Conservation (phyloP, 2,888 invertebrate species). For the Pteria penguin region DNA sequence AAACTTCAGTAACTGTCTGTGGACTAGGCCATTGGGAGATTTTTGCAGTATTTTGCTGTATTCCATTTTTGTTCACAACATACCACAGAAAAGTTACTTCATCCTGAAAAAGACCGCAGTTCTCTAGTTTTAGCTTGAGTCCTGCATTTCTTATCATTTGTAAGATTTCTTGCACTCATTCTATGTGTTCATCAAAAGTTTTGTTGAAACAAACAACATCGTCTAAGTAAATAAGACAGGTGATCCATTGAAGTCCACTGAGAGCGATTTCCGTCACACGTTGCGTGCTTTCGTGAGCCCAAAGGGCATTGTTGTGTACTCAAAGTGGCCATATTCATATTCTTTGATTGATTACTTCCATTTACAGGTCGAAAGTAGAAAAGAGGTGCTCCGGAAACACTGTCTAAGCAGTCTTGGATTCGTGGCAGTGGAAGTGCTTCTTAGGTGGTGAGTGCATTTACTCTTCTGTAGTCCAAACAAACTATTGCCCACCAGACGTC, state of each 20-base stretch:
- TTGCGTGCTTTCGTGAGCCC: conserved; percentile 42
- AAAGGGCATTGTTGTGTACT: conserved; percentile 34
- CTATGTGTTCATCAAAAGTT: conserved; percentile 26
- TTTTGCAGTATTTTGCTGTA: conserved; percentile 40
- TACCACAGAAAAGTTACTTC: conserved; percentile 43
- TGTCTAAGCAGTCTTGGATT: conserved; percentile 33
- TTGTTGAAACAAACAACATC: conserved; percentile 35
- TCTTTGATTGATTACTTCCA: conserved; percentile 22
- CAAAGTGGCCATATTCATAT: conserved; percentile 32
- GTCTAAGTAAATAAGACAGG: conserved; percentile 43
- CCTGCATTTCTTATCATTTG: conserved; percentile 34
- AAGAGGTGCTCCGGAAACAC: conserved; percentile 10
- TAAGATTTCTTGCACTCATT: conserved; percentile 35
- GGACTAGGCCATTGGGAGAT: conserved; percentile 34
- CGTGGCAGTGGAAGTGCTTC: conserved; percentile 31
- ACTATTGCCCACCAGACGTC: conserved; percentile 20
- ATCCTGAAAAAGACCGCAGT: conserved; percentile 40
- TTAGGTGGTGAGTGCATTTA: conserved; percentile 12
- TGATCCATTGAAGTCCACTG: conserved; percentile 38
- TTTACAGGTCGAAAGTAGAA: too few species aligned
- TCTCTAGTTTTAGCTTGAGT: conserved; percentile 41
- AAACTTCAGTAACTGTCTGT: conserved; percentile 31
- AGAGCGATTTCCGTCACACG: conserved; percentile 40
- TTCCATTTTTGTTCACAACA: conserved; percentile 27
- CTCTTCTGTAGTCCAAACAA: conserved; percentile 33